These are phyloP conservation scores for Nomada flava DNA, from an alignment of 2,888 invertebrate species.

Conservation along the genomic window DNA sequence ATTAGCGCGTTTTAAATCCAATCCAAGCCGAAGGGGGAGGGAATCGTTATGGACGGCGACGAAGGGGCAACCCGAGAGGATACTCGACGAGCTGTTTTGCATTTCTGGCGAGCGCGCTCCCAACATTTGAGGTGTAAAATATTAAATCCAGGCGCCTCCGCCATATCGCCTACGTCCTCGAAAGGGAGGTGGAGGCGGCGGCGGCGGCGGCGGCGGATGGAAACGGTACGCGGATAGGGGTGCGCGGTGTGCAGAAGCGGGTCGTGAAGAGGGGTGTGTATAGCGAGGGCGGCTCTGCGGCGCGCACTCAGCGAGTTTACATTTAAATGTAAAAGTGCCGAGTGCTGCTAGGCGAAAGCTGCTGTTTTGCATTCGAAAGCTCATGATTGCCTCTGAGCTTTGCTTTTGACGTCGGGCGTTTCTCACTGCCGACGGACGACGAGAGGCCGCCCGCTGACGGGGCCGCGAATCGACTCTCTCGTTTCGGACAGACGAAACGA, in stretches of 20 bases:
- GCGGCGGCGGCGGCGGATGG: conserved; percentile 45
- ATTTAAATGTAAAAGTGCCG: conserved; percentile 84
- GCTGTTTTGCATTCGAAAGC: conserved; percentile 85
- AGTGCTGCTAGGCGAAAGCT: conserved; percentile 79
- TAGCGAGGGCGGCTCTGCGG: conserved; percentile 71
- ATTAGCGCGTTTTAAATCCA: conserved; percentile 84
- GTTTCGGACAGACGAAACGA: conserved; percentile 47
- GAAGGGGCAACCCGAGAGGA: conserved; percentile 23
- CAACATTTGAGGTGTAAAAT: conserved; percentile 84
- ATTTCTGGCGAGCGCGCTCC: conserved; percentile 76
- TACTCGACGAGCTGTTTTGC: conserved; percentile 65
- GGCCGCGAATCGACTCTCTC: conserved; percentile 11
- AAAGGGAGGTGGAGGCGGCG: conserved; percentile 60
- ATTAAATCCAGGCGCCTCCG: conserved; percentile 81
- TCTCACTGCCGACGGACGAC: conserved; percentile 62
- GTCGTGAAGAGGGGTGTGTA: conserved; percentile 50
- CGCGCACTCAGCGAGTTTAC: conserved; percentile 84
- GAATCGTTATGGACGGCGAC: conserved; percentile 59
- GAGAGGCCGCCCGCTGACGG: conserved; percentile 33
- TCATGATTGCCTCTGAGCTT: conserved; percentile 84
- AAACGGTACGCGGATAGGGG: conserved; percentile 44
- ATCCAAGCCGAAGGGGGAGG: conserved; percentile 79
- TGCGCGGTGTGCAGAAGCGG: conserved; percentile 25
- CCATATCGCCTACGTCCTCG: conserved; percentile 74
- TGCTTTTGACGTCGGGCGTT: conserved; percentile 82